Conservation (phyloP, 2,797 vertebrate species). For the Saxicola maurus region DNA sequence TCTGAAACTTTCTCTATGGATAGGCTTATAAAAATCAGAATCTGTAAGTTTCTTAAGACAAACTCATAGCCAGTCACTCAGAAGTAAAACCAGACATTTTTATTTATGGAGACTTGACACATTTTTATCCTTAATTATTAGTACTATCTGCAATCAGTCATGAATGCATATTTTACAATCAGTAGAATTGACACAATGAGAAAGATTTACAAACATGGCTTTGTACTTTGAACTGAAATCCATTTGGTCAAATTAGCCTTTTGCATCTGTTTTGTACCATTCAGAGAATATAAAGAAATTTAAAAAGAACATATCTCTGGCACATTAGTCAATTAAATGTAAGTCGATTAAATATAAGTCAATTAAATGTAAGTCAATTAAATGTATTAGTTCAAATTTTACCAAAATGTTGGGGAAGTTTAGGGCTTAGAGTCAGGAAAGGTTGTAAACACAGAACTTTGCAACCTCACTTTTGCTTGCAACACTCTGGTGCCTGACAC, state of each 20-base stretch:
- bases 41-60: not conserved
- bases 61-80: not conserved
- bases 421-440: not conserved
- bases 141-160: not conserved
- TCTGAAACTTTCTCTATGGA: not conserved
- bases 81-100: not conserved
- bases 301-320: not conserved
- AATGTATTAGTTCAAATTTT: not conserved
- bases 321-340: not conserved
- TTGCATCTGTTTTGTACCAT: not conserved
- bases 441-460: not conserved
- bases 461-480: not conserved
- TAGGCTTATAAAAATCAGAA: not conserved
- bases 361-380: not conserved
- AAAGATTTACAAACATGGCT: not conserved
- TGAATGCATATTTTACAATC: not conserved
- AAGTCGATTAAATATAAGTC: not conserved
- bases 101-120: not conserved
- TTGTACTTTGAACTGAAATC: not conserved
- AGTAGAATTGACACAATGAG: not conserved
- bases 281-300: not conserved
- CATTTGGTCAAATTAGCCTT: not conserved
- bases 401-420: not conserved
- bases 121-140: not conserved
- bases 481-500: rapidly evolving